Conservation (phyloP, 2,888 invertebrate species). For the Amiota minor region DNA sequence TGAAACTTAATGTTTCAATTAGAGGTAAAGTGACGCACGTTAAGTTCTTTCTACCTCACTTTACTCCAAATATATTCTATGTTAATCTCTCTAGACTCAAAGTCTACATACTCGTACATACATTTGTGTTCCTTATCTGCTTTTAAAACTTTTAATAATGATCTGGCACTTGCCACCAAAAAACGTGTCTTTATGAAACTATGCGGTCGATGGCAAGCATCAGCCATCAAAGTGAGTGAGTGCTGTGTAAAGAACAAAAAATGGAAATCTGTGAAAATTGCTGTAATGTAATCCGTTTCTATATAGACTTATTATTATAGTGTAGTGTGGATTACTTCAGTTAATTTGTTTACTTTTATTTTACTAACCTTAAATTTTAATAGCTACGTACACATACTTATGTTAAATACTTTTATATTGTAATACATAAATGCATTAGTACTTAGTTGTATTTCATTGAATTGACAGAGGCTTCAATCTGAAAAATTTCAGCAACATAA, state of each 20-base stretch:
- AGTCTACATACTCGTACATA: constrained; percentile 61
- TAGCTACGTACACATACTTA: too few species aligned
- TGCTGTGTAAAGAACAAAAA: constrained; percentile 4
- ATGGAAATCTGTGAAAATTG: constrained; percentile 38
- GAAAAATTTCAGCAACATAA: too few species aligned
- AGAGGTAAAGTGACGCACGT: constrained; percentile 69
- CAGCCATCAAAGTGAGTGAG: constrained; percentile 33
- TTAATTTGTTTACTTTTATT: constrained; percentile 59
- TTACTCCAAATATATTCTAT: neutral
- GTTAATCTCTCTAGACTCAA: too few species aligned
- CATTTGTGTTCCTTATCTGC: constrained; percentile 65
- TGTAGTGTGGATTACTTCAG: constrained; percentile 56
- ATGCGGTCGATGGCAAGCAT: constrained; percentile 22
- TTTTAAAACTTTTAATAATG: constrained; percentile 67
- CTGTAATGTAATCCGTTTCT: constrained; percentile 52
- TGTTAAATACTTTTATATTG: too few species aligned
- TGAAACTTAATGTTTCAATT: constrained; percentile 73
- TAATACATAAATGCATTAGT: too few species aligned
- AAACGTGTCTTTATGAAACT: constrained; percentile 53
- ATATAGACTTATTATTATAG: constrained; percentile 18
- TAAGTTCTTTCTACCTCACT: constrained; percentile 29
- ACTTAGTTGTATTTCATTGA: too few species aligned
- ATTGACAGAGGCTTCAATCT: too few species aligned
- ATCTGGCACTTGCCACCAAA: constrained; percentile 59
- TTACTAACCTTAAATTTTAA: neutral